phyloP scores from a whole-genome alignment of 2,113 vertebrate genomes.

The Gavialis gangeticus region DNA sequence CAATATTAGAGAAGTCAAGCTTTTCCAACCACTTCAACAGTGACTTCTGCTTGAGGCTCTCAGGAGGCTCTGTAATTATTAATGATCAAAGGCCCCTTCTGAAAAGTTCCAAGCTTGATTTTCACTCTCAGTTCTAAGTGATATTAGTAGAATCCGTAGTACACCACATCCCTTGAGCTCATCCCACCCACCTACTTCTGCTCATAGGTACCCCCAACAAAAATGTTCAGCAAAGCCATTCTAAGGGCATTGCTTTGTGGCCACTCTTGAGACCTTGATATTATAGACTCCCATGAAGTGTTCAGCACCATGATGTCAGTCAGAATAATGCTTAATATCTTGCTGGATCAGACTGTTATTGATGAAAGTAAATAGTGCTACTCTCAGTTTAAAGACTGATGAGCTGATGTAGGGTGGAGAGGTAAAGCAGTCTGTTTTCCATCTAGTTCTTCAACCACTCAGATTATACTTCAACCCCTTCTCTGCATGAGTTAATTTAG shows the following conservation, averaged over 20 bases:
- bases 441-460: not conserved
- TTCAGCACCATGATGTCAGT: not conserved
- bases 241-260: not conserved
- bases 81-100: not conserved
- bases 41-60: not conserved
- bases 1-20: not conserved
- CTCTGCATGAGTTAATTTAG: not conserved
- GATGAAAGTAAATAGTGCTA: not conserved
- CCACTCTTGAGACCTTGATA: not conserved
- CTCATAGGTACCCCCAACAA: too few relatives aligned
- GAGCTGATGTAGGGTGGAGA: not conserved
- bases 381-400: not conserved
- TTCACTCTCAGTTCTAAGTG: not conserved
- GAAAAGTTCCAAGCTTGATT: not conserved
- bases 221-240: too few relatives aligned
- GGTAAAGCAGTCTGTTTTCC: not conserved
- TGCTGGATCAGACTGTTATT: not conserved
- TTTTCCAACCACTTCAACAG: not conserved
- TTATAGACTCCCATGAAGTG: not conserved
- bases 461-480: not conserved
- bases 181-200: too few relatives aligned
- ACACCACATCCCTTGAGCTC: too few relatives aligned
- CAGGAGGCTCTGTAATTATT: not conserved
- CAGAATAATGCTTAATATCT: not conserved
- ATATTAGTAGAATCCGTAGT: not conserved